Evolutionary conservation across 2,888 invertebrate genomes (phyloP).

Genomic region (Actias luna): DNA sequence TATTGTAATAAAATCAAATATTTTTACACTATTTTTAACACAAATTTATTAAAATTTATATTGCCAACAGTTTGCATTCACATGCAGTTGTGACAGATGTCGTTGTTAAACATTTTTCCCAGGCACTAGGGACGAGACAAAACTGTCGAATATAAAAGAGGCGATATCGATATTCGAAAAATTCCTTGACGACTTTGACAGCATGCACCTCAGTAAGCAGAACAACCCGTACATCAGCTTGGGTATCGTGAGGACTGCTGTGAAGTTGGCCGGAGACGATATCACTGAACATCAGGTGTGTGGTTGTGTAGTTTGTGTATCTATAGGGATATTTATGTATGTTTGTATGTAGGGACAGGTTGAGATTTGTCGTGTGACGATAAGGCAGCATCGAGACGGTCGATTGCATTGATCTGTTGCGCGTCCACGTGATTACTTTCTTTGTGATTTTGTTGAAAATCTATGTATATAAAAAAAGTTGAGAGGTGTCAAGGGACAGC

Average conservation of each 20-base stretch:
- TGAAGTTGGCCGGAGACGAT: constrained; percentile 75
- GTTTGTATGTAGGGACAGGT: too few relatives aligned
- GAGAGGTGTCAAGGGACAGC: too few relatives aligned
- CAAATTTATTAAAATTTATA: too few relatives aligned
- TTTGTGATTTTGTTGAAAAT: too few relatives aligned
- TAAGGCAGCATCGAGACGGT: too few relatives aligned
- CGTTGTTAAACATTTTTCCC: constrained; percentile 25
- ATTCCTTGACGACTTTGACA: constrained; percentile 88
- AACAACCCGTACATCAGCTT: constrained; percentile 86
- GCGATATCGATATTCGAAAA: constrained; percentile 87
- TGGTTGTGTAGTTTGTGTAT: not conserved
- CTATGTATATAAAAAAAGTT: too few relatives aligned
- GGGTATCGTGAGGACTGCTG: constrained; percentile 80
- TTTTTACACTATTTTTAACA: too few relatives aligned
- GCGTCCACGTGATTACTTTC: too few relatives aligned
- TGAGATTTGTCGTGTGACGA: too few relatives aligned
- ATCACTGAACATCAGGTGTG: constrained; percentile 69
- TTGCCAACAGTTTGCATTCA: not conserved
- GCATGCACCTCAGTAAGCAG: constrained; percentile 84
- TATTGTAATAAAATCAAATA: too few relatives aligned
- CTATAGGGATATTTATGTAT: not conserved
- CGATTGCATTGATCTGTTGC: too few relatives aligned
- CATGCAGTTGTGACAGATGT: not conserved
- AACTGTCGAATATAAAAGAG: constrained; percentile 87
- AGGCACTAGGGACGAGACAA: constrained; percentile 89